These are phyloP conservation scores for Ispidina picta DNA, from an alignment of 2,797 vertebrate species.

Conservation along the genomic window DNA sequence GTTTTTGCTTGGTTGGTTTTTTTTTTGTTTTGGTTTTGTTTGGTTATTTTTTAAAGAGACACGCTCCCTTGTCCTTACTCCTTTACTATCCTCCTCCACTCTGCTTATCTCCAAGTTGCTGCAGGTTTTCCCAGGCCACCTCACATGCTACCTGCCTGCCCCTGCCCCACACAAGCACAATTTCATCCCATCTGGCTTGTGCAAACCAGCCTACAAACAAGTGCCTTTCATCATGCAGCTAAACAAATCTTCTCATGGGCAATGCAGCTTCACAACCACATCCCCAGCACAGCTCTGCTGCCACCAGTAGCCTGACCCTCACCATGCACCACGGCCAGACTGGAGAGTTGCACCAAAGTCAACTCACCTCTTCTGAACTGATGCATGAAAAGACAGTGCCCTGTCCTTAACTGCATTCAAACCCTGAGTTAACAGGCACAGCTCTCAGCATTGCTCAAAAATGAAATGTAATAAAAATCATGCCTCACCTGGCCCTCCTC, in stretches of 20 bases:
- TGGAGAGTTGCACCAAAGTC: not conserved
- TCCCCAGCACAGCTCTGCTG: not conserved
- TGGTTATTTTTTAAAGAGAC: not conserved
- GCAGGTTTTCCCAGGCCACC: not conserved
- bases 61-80: not conserved
- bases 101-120: not conserved
- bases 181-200: not conserved
- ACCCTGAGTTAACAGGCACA: not conserved
- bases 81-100: not conserved
- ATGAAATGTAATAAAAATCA: not conserved
- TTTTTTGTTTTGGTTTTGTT: not conserved
- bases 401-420: not conserved
- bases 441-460: not conserved
- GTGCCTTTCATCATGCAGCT: not conserved
- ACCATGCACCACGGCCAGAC: accelerated
- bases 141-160: not conserved
- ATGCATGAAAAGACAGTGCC: not conserved
- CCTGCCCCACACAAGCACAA: not conserved
- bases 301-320: not conserved
- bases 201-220: not conserved
- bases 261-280: not conserved
- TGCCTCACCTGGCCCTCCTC: not conserved
- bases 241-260: not conserved
- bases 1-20: not conserved
- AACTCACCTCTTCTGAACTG: not conserved